A percentile compares a stretch with the other conserved stretches of the same genome.
These are phyloP conservation scores for Bugula neritina DNA, from an alignment of 2,888 invertebrate genomes.

Conservation along the genomic window DNA sequence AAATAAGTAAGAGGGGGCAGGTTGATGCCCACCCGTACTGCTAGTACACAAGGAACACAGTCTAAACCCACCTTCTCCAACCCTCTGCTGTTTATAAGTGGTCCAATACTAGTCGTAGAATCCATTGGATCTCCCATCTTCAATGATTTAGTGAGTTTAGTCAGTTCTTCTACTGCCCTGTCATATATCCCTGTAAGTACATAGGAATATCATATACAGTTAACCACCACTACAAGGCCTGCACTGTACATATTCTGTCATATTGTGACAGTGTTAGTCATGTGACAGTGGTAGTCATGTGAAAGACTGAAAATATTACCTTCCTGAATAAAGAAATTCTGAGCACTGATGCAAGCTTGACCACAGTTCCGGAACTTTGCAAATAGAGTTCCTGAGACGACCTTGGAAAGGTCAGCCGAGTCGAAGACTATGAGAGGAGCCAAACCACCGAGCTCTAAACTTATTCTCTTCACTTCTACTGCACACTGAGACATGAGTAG, in stretches of 20 bases:
- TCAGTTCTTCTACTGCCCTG: not conserved
- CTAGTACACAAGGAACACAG: too few relatives aligned
- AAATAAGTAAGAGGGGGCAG: too few relatives aligned
- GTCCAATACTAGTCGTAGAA: constrained; percentile 73
- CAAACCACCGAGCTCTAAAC: constrained; percentile 95
- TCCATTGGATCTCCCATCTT: constrained; percentile 61
- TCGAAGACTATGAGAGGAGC: constrained; percentile 96
- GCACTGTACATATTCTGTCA: too few relatives aligned
- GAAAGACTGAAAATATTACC: too few relatives aligned
- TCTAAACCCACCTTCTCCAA: constrained; percentile 75
- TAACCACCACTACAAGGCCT: too few relatives aligned
- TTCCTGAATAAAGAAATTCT: constrained; percentile 26
- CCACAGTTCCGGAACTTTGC: constrained; percentile 94
- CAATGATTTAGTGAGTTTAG: not conserved
- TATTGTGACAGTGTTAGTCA: too few relatives aligned
- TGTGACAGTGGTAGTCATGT: too few relatives aligned
- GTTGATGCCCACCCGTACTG: too few relatives aligned
- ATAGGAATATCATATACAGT: too few relatives aligned
- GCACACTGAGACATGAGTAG: constrained; percentile 72
- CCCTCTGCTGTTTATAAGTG: constrained; percentile 81
- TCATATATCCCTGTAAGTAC: constrained; percentile 6
- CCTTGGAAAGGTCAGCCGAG: constrained; percentile 77
- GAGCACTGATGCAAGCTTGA: constrained; percentile 54
- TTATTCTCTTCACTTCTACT: constrained; percentile 76
- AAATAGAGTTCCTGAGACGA: constrained; percentile 77